Evolutionary conservation across 2,888 invertebrate genomes (phyloP).

Genomic region (Amiota mariae): DNA sequence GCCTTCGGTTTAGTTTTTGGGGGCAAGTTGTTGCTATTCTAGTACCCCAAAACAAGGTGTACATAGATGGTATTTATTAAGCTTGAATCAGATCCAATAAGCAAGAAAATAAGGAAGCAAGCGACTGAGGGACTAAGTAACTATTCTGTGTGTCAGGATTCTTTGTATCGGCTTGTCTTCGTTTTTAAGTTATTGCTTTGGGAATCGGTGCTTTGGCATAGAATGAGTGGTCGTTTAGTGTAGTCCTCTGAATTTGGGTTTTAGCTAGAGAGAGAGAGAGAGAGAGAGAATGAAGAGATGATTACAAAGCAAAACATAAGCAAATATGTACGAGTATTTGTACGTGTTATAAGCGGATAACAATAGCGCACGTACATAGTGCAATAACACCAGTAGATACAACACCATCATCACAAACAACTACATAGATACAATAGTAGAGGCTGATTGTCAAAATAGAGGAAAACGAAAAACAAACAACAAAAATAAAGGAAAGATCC

Average conservation of each 20-base stretch:
- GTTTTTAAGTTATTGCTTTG: slow-evolving; percentile 71
- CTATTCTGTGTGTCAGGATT: slow-evolving; percentile 41
- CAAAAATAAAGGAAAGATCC: slow-evolving; percentile 47
- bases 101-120: too few species aligned
- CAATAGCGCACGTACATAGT: slow-evolving; percentile 60
- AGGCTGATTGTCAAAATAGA: too few species aligned
- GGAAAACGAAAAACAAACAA: neutral
- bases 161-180: slow-evolving; percentile 51
- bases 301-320: slow-evolving; percentile 55
- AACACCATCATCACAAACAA: slow-evolving; percentile 11
- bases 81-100: neutral
- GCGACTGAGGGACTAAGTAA: slow-evolving; percentile 13
- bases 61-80: slow-evolving; percentile 24
- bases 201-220: slow-evolving; percentile 54
- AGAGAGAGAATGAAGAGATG: too few species aligned
- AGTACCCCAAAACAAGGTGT: neutral
- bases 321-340: slow-evolving; percentile 52
- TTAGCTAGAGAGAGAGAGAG: too few species aligned
- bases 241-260: too few species aligned
- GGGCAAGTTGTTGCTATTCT: neutral
- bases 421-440: slow-evolving; percentile 12
- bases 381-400: slow-evolving; percentile 22
- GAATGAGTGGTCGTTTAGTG: neutral
- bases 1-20: slow-evolving; percentile 10
- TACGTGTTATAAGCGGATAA: slow-evolving; percentile 42